phyloP scores from a whole-genome alignment of 2,113 vertebrate genomes.

The Corythoichthys intestinalis region DNA sequence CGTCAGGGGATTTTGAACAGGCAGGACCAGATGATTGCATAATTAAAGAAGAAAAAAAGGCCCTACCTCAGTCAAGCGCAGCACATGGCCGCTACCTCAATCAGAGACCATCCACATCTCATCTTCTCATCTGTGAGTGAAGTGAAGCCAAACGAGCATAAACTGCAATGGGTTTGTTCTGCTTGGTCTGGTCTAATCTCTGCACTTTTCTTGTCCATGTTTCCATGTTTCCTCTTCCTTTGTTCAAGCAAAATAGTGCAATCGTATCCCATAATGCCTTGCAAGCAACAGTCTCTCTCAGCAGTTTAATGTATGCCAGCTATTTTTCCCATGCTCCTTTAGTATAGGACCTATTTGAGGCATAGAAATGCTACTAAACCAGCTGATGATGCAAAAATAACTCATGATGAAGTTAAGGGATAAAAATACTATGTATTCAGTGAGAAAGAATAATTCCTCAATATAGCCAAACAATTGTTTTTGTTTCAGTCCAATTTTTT shows the following conservation, averaged over 20 bases:
- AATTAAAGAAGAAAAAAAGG: background rate
- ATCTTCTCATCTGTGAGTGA: constrained; percentile 31
- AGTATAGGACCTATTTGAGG: constrained; percentile 56
- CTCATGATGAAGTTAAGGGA: constrained; percentile 23
- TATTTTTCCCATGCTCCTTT: constrained; percentile 65
- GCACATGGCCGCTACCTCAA: constrained; percentile 3
- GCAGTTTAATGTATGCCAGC: constrained; percentile 52
- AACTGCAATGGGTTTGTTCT: constrained; percentile 28
- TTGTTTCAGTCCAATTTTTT: constrained; percentile 8
- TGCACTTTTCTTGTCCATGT: constrained; percentile 33
- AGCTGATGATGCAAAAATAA: constrained; percentile 39
- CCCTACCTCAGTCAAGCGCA: constrained; percentile 11
- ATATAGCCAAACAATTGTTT: constrained; percentile 39
- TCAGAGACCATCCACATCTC: constrained; percentile 25
- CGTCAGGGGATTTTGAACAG: constrained; percentile 51
- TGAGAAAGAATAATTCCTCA: constrained; percentile 16
- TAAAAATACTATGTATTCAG: constrained; percentile 24
- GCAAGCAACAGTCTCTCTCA: constrained; percentile 60
- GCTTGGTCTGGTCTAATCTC: constrained; percentile 38
- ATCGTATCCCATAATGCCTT: constrained; percentile 53
- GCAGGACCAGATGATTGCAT: constrained; percentile 8
- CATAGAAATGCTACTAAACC: constrained; percentile 42
- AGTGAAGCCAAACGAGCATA: constrained; percentile 20
- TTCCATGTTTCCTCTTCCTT: constrained; percentile 47
- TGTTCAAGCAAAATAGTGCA: constrained; percentile 40